Base-by-base conservation (phyloP, 2,888 invertebrate genomes). In the Chloroclystis v-ata region DNA sequence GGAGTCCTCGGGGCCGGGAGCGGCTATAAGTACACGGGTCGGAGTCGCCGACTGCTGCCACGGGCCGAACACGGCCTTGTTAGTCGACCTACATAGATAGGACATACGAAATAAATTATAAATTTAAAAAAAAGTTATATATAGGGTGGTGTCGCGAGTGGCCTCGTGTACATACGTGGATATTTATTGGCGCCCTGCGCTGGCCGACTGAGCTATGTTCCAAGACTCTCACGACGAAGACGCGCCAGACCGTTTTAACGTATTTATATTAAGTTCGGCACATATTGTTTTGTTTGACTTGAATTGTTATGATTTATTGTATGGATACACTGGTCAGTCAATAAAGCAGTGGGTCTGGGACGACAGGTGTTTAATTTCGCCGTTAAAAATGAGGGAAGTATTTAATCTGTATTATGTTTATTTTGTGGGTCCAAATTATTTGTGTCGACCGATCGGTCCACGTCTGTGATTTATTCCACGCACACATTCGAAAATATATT, bases 301-400 rank as follows among this genome's bases (percentile, higher is more conserved):
- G 80, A 82, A 82, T 83, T 86, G 86, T 85, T 87, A 86, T 87
- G 83, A 86, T 86, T 86, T 83, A 83, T 84, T 87, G 85, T 88
- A 87, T 81, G 78, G 78, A 80, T 82, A 85, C 84, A 82, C 85
- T 86, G 88, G 85, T 85, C 74, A 86, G 87, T 88, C 86, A 87
- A 88, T 87, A 86, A 88, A 88, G 82, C 82, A 82, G 86, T 87
- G 87, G 87, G 86, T 86, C 84, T 84, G 87, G 87, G 86, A 84
- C 71, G 72, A 71, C 67, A 69, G 75, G 75, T 83, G 84, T 84
- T 85, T 85, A 73, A 85, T 86, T 86, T 84, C 56, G 73, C 69
- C 71, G 74, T 71, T 64, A 69, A 65, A 63, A 64, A 43, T 51
- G 48, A 54, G 56, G 54, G 52, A 57, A 47, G 52, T 49, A 47